Conservation (phyloP, 2,888 invertebrate species). For the Temnothorax unifasciatus region DNA sequence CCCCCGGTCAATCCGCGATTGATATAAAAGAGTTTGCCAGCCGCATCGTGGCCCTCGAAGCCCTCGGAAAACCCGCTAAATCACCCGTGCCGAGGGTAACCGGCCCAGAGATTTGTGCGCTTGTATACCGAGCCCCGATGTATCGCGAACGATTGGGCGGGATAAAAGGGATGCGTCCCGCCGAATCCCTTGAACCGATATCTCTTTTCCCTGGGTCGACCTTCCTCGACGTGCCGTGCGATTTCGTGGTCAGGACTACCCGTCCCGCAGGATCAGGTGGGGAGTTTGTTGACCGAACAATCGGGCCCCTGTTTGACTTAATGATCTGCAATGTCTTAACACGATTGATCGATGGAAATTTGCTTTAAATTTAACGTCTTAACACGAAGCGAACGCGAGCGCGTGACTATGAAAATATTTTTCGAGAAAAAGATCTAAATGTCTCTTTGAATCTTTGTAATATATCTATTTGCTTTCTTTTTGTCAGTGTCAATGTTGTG, state of each 20-base stretch:
- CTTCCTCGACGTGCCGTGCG: constrained; percentile 57
- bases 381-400: neutral
- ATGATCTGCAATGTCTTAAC: constrained; percentile 59
- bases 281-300: constrained; percentile 56
- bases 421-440: neutral
- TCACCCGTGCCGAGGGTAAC: constrained; percentile 83
- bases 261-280: constrained; percentile 28
- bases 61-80: constrained; percentile 82
- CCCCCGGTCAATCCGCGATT: constrained; percentile 78
- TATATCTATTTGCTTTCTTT: neutral
- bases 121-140: constrained; percentile 81
- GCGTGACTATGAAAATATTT: neutral
- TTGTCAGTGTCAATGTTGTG: neutral
- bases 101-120: constrained; percentile 82
- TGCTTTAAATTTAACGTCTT: constrained; percentile 1
- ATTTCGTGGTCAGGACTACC: constrained; percentile 60
- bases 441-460: neutral
- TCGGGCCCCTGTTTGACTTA: constrained; percentile 49
- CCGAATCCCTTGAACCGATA: constrained; percentile 78
- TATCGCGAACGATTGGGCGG: constrained; percentile 85
- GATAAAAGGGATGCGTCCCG: constrained; percentile 82
- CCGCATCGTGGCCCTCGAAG: constrained; percentile 74
- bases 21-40: constrained; percentile 83
- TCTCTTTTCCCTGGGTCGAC: constrained; percentile 73
- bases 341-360: constrained; percentile 5